These are phyloP conservation scores for Prunella himalayana DNA, from an alignment of 2,113 vertebrate species.

Conservation along the genomic window DNA sequence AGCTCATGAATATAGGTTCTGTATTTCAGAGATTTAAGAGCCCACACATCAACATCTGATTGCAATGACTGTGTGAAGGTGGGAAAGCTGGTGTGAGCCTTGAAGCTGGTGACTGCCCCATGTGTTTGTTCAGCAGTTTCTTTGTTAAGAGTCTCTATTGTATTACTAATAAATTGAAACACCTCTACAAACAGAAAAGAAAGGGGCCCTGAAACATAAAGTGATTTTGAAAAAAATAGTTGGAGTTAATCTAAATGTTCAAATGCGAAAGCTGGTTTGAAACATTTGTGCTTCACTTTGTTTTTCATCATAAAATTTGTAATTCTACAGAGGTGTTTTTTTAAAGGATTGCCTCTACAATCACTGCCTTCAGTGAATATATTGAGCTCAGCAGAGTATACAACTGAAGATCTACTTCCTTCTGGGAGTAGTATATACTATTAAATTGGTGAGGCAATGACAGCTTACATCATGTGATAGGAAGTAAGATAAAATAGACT, in stretches of 20 bases:
- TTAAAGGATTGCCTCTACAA: background rate
- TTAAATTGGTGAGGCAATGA: background rate
- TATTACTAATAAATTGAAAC: background rate
- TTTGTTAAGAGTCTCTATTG: background rate
- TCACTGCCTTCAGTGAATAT: background rate
- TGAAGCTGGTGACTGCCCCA: background rate
- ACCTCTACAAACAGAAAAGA: background rate
- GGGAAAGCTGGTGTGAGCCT: background rate
- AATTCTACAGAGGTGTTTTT: background rate
- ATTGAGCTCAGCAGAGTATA: background rate
- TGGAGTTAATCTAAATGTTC: background rate
- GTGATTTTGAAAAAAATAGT: background rate
- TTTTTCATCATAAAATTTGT: background rate
- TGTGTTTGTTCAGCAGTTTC: background rate
- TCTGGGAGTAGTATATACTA: background rate
- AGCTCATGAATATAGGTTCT: background rate
- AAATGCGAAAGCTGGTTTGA: background rate
- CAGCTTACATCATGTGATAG: background rate
- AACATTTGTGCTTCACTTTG: background rate
- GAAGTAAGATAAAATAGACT: background rate
- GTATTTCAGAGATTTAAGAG: background rate
- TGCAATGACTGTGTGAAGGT: background rate
- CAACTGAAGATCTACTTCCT: background rate
- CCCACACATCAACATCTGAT: fast-evolving
- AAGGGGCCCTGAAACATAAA: background rate